A percentile compares a stretch with the other conserved stretches of the same genome.
Evolutionary conservation across 92 coral and sea anemone genomes (phyloP).

Genomic region (Meandrina meandrites): DNA sequence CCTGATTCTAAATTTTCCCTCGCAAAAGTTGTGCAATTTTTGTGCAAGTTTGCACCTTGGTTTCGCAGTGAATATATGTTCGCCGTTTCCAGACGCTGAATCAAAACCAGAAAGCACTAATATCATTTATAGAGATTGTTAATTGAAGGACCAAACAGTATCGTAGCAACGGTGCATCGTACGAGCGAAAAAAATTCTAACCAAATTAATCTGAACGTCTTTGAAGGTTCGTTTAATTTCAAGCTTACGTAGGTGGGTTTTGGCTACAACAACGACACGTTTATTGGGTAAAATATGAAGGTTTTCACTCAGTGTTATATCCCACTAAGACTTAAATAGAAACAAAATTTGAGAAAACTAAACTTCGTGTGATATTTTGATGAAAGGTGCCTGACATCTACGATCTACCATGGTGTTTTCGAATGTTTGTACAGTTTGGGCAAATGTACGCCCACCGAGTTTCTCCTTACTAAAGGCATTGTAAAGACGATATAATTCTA

Average conservation of each 20-base stretch:
- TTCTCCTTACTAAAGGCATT: not conserved
- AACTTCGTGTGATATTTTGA: not conserved
- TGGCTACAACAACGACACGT: not conserved
- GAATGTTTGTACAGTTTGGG: not conserved
- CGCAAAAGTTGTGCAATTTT: not conserved
- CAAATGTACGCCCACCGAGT: not conserved
- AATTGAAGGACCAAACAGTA: conserved; percentile 37
- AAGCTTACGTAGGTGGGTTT: not conserved
- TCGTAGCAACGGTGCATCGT: conserved; percentile 26
- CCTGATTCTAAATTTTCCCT: not conserved
- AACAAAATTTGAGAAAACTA: not conserved
- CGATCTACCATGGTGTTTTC: not conserved
- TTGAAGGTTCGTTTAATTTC: not conserved
- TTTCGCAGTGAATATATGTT: not conserved
- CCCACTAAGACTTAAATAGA: too few relatives aligned
- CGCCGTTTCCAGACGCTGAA: not conserved
- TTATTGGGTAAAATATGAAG: not conserved
- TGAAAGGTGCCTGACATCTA: not conserved
- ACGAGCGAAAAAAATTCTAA: not conserved
- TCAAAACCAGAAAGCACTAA: not conserved
- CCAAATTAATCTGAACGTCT: not conserved
- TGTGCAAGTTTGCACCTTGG: not conserved
- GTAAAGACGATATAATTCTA: conserved; percentile 18
- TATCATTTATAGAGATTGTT: conserved; percentile 34
- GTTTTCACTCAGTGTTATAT: not conserved